phyloP scores from a whole-genome alignment of 2,113 vertebrate species.

The Leptobrachium leishanense region DNA sequence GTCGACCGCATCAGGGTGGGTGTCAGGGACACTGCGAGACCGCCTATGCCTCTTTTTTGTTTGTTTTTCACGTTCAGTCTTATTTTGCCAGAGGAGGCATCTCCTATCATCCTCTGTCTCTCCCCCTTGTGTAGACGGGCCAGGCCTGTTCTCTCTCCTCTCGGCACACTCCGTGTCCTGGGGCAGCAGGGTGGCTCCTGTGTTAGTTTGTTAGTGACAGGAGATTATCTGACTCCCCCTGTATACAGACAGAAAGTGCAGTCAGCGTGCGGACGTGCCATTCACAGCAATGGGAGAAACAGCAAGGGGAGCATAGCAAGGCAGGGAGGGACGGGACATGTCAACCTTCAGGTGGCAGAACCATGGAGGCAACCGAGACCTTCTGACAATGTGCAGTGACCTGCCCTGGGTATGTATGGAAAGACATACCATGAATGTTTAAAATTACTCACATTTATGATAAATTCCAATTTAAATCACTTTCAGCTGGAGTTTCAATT shows the following conservation, averaged over 20 bases:
- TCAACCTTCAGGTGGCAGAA: slow-evolving; percentile 10
- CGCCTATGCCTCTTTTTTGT: not conserved
- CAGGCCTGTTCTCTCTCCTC: slow-evolving; percentile 31
- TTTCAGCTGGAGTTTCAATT: no score
- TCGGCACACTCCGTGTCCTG: slow-evolving; percentile 21
- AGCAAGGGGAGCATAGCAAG: slow-evolving; percentile 9
- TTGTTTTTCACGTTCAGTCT: not conserved
- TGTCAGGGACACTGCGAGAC: slow-evolving; percentile 12
- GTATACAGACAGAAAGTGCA: slow-evolving; percentile 83
- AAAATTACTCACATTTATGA: no score
- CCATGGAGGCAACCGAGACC: not conserved
- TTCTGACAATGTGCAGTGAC: no score
- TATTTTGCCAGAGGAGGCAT: slow-evolving; percentile 37
- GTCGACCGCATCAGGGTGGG: slow-evolving; percentile 23
- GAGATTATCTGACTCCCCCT: slow-evolving; percentile 78
- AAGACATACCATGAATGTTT: no score
- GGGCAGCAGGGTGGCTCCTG: slow-evolving; percentile 42
- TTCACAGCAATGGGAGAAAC: slow-evolving; percentile 53
- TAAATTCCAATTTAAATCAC: no score
- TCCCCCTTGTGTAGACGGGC: slow-evolving; percentile 29
- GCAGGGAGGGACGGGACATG: not conserved
- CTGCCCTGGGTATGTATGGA: no score
- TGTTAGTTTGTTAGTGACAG: slow-evolving; percentile 50
- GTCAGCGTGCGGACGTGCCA: slow-evolving; percentile 79
- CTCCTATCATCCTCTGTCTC: slow-evolving; percentile 30